Evolutionary conservation across 2,113 vertebrate species (phyloP).

Genomic region (Ctenomys sociabilis): DNA sequence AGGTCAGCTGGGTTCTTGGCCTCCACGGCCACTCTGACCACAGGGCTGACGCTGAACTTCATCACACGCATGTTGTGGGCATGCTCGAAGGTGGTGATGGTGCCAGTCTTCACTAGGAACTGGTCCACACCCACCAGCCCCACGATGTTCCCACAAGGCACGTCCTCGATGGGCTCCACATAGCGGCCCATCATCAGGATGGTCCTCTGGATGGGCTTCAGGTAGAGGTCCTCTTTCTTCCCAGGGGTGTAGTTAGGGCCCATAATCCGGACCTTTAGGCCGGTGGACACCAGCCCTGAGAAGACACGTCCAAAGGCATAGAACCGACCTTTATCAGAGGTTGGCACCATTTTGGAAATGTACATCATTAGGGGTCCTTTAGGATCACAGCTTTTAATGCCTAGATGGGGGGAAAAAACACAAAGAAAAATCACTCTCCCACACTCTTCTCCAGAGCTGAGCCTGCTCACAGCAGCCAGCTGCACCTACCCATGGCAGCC

Average conservation of each 20-base stretch:
- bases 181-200: slow-evolving; percentile 99
- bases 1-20: slow-evolving; percentile 95
- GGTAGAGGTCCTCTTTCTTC: slow-evolving; percentile 97
- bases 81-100: slow-evolving; percentile 95
- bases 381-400: slow-evolving; percentile 97
- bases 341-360: slow-evolving; percentile 99
- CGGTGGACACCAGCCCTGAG: slow-evolving; percentile 94
- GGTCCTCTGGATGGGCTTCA: slow-evolving; percentile 98
- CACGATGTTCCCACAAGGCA: slow-evolving; percentile 97
- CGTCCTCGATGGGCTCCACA: slow-evolving; percentile 95
- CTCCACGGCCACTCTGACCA: slow-evolving; percentile 96
- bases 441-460: background rate
- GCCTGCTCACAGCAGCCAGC: accelerated
- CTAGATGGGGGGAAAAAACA: slow-evolving; percentile 66
- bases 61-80: slow-evolving; percentile 98
- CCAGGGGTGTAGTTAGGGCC: slow-evolving; percentile 96
- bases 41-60: slow-evolving; percentile 98
- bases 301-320: slow-evolving; percentile 98
- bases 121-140: slow-evolving; percentile 97
- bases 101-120: slow-evolving; percentile 96
- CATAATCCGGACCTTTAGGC: slow-evolving; percentile 97
- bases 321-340: slow-evolving; percentile 96
- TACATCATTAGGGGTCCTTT: slow-evolving; percentile 98
- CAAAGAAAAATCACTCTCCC: background rate
- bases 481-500: slow-evolving; percentile 93